Evolutionary conservation across 2,797 vertebrate species (phyloP).

Genomic region (Capromys pilorides): DNA sequence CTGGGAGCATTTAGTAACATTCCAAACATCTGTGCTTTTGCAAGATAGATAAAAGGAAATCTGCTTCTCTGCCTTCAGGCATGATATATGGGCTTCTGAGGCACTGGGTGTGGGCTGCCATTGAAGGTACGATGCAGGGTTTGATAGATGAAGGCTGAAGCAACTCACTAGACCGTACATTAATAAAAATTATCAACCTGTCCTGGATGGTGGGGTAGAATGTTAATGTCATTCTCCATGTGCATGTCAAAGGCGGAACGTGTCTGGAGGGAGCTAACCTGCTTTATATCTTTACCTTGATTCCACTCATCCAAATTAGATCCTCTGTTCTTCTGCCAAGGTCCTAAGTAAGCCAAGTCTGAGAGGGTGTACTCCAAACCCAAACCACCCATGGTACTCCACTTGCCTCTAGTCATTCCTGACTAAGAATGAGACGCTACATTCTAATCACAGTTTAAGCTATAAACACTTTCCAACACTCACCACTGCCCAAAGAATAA

Average conservation of each 20-base stretch:
- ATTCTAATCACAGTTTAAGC: neutral
- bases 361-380: neutral
- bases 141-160: constrained; percentile 78
- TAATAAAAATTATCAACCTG: constrained; percentile 78
- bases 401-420: constrained; percentile 1
- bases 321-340: constrained; percentile 77
- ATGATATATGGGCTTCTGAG: constrained; percentile 78
- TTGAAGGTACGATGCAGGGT: constrained; percentile 66
- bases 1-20: constrained; percentile 80
- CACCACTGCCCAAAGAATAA: neutral
- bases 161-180: constrained; percentile 71
- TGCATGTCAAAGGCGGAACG: constrained; percentile 62
- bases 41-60: constrained; percentile 85
- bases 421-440: neutral
- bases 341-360: constrained; percentile 49
- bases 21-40: constrained; percentile 81
- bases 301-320: constrained; percentile 64
- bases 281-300: constrained; percentile 69
- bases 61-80: constrained; percentile 84
- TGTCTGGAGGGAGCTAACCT: constrained; percentile 66
- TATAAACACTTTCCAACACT: neutral
- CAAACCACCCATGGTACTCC: constrained; percentile 17
- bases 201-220: constrained; percentile 61
- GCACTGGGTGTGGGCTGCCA: constrained; percentile 76
- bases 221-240: constrained; percentile 66